Percentiles rank a stretch among this genome's conserved stretches.
These are phyloP conservation scores for Sebastolobus altivelis DNA, from an alignment of 2,797 vertebrate genomes.

Conservation along the genomic window DNA sequence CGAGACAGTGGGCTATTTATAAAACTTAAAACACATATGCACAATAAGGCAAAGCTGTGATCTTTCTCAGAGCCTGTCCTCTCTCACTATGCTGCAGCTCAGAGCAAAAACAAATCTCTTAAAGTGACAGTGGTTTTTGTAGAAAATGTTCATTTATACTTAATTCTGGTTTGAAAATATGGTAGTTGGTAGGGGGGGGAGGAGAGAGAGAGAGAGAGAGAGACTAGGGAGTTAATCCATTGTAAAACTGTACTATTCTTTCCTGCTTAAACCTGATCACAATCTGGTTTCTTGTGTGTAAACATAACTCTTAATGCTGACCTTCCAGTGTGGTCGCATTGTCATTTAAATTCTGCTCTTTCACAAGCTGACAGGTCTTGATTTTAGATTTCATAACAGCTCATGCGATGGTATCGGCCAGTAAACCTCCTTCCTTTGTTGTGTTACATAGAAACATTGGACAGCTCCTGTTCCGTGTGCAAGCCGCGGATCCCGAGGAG, in stretches of 20 bases:
- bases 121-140: constrained; percentile 30
- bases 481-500: constrained; percentile 36
- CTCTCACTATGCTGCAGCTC: background rate
- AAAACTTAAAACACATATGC: constrained; percentile 27
- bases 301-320: constrained; percentile 4
- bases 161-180: background rate
- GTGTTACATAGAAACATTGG: constrained; percentile 39
- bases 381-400: background rate
- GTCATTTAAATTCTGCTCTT: constrained; percentile 6
- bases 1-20: background rate
- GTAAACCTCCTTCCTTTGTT: constrained; percentile 41
- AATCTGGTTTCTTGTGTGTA: constrained; percentile 11
- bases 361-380: background rate
- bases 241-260: constrained; percentile 10
- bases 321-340: background rate
- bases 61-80: constrained; percentile 16
- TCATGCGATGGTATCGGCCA: constrained; percentile 3
- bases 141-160: background rate
- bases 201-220: no score
- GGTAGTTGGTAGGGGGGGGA: no score
- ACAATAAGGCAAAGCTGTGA: constrained; percentile 12
- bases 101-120: constrained; percentile 11
- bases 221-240: background rate
- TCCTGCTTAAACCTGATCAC: constrained; percentile 4
- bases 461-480: constrained; percentile 38